A percentile compares a stretch with the other conserved stretches of the same genome.
phyloP scores from a whole-genome alignment of 2,113 vertebrate species.

The Cebus imitator region DNA sequence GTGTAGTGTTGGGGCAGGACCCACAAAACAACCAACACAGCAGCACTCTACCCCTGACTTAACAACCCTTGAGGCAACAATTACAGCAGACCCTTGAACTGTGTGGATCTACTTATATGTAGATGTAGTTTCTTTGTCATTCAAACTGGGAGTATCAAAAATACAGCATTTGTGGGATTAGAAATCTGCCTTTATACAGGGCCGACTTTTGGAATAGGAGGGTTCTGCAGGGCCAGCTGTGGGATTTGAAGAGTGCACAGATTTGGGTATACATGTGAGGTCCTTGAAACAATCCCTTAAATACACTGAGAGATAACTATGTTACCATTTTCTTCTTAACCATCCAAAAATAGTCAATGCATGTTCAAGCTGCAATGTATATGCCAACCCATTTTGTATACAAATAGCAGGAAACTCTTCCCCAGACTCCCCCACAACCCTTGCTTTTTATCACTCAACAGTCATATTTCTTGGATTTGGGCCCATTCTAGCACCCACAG shows the following conservation, averaged over 20 bases:
- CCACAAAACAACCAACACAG: background rate
- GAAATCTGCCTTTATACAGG: background rate
- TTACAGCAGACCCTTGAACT: background rate
- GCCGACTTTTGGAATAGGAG: background rate
- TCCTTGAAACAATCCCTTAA: background rate
- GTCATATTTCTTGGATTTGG: background rate
- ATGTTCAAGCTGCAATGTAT: background rate
- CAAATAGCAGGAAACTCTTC: background rate
- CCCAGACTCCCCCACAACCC: rapidly evolving
- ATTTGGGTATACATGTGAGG: background rate
- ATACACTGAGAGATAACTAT: background rate
- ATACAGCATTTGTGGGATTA: background rate
- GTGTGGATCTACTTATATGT: background rate
- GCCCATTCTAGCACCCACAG: background rate
- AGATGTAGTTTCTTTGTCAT: background rate
- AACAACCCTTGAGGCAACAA: background rate
- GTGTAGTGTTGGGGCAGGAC: background rate
- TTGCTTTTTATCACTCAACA: background rate
- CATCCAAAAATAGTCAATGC: background rate
- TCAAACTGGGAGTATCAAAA: background rate
- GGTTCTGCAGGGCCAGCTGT: background rate
- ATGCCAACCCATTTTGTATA: background rate
- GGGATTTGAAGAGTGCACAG: background rate
- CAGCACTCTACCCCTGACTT: background rate
- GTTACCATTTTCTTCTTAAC: background rate